Base-by-base conservation (phyloP, 2,888 invertebrate species). In the Neuroscelio doddi region DNA sequence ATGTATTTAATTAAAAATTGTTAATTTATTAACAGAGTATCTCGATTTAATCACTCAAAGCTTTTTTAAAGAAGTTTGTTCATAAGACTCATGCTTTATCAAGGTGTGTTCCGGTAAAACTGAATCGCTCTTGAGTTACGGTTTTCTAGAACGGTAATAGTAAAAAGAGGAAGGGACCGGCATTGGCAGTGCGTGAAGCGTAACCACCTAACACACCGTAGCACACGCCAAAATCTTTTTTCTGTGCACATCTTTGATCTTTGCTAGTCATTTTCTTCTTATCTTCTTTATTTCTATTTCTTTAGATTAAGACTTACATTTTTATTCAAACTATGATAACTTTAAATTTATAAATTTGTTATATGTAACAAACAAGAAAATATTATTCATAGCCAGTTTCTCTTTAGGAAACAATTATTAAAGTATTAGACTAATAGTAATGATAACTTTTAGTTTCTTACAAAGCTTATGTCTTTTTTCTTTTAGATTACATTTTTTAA, bases 121-220 rank as follows among this genome's bases (percentile, higher is more conserved):
- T 77, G 72, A 78, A 71, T 72, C 70, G 66, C 61, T 61, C 63
- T 56, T 72, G 68, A 73, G 73, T 73, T 75, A 76, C 68, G 68
- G 64, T 75, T 76, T 78, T 76, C 72, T 73, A 73, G 76, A 72
- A 75, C 72, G 76, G 75, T 68, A 70, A 72, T 73, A 68, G 68
- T 64, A 69, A 74, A 75, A 76, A 77, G 76, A 80, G 80, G 82
- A 83, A 83, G 84, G 83, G 83, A 83, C 82, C 77, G 83, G 82
- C 83, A 73, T 74, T 82, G 73, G 61, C 82, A 75, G 78, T 76
- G 84, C 84, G 73, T 84, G 78, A 84, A 84, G 82, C 83, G 77
- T 83, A 76, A 83, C 82, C 73, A 71, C 65, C 76, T 75, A 76
- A 75, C 79, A 69, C 77, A 78, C 72, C 77, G 73, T 73, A 77